Conservation (phyloP, 2,113 vertebrate genomes). For the Mugil cephalus region DNA sequence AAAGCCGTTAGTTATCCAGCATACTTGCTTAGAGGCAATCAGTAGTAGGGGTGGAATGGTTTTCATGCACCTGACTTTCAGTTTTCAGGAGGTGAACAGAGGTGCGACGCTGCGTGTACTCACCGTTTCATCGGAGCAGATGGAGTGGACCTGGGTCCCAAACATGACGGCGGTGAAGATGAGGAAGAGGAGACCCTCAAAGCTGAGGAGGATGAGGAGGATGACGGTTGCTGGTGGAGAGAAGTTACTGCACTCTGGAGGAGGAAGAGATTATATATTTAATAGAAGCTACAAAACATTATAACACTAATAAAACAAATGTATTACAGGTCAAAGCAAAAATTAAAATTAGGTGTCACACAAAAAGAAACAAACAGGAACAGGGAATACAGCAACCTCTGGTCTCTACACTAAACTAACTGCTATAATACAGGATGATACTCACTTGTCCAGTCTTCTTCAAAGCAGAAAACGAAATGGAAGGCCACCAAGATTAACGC, state of each 20-base stretch:
- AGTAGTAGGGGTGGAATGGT: background rate
- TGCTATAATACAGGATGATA: slow-evolving; percentile 62
- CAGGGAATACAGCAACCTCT: background rate
- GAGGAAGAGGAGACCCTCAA: slow-evolving; percentile 96
- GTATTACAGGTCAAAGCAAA: too few species aligned
- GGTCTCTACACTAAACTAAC: too few species aligned
- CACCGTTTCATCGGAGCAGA: slow-evolving; percentile 98
- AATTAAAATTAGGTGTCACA: too few species aligned
- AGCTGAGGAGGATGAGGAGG: slow-evolving; percentile 96
- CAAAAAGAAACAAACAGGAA: too few species aligned
- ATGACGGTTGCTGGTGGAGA: slow-evolving; percentile 95
- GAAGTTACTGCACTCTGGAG: slow-evolving; percentile 95
- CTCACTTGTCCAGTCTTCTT: slow-evolving; percentile 98
- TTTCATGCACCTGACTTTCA: too few species aligned
- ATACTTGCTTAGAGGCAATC: background rate
- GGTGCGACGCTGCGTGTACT: slow-evolving; percentile 54
- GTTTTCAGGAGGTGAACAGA: too few species aligned
- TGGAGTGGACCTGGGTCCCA: slow-evolving; percentile 98
- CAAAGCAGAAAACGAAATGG: slow-evolving; percentile 96
- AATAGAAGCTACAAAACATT: background rate
- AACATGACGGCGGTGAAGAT: slow-evolving; percentile 99
- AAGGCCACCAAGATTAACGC: slow-evolving; percentile 94
- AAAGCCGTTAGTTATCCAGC: background rate
- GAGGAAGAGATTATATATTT: slow-evolving; percentile 4
- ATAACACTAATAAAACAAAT: too few species aligned